phyloP scores from a whole-genome alignment of 2,113 vertebrate species.

The Malaclemys terrapin region DNA sequence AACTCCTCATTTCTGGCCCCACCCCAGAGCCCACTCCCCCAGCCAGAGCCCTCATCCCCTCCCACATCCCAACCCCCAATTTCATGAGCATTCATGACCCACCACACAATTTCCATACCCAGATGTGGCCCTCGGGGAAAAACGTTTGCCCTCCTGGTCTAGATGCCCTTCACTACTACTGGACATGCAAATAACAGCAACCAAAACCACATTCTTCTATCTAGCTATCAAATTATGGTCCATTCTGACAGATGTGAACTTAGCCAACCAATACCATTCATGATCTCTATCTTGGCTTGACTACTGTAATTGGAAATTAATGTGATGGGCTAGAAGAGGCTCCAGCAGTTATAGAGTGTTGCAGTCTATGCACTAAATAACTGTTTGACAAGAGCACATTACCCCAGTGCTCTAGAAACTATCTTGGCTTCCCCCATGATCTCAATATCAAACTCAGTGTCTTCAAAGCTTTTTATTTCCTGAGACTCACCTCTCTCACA shows the following conservation, averaged over 20 bases:
- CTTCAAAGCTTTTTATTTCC: not conserved
- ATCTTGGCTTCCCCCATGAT: not conserved
- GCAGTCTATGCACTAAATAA: not conserved
- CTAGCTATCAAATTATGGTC: not conserved
- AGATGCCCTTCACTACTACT: not conserved
- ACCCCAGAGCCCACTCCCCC: too few relatives aligned
- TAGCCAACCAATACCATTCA: not conserved
- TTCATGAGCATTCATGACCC: too few relatives aligned
- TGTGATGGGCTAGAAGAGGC: not conserved
- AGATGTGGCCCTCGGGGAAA: too few relatives aligned
- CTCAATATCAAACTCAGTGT: not conserved
- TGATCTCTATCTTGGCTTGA: not conserved
- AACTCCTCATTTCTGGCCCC: too few relatives aligned
- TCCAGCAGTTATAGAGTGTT: not conserved
- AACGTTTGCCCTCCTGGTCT: not conserved
- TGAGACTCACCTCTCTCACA: not conserved
- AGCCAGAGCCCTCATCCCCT: too few relatives aligned
- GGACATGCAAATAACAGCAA: not conserved
- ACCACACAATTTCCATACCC: too few relatives aligned
- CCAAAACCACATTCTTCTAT: not conserved
- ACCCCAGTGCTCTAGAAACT: not conserved
- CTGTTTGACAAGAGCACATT: accelerated
- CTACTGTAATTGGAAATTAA: not conserved
- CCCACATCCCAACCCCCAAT: too few relatives aligned
- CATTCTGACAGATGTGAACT: not conserved